Conservation (phyloP, 2,797 vertebrate genomes). For the Sternarchorhynchus goeldii region DNA sequence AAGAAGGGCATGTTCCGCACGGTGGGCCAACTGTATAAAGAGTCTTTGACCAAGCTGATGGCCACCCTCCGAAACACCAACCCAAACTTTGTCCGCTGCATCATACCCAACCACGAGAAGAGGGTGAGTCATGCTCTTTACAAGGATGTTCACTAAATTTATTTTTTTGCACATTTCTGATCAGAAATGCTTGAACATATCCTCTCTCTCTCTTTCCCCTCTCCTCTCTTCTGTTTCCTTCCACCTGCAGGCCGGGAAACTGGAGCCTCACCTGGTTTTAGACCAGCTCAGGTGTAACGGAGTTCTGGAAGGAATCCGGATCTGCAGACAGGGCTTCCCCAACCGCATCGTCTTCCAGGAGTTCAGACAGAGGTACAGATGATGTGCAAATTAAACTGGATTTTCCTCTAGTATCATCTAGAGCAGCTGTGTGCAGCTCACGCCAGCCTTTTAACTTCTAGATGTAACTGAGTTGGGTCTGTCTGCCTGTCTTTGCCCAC, state of each 20-base stretch:
- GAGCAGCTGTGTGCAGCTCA: too few species aligned
- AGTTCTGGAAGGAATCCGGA: slow-evolving; percentile 93
- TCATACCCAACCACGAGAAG: slow-evolving; percentile 98
- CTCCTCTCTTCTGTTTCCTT: slow-evolving; percentile 28
- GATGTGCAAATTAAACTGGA: too few species aligned
- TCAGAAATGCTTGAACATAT: too few species aligned
- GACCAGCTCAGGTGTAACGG: slow-evolving; percentile 96
- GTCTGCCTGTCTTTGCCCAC: slow-evolving; percentile 40
- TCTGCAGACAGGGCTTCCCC: slow-evolving; percentile 98
- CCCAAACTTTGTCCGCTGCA: slow-evolving; percentile 97
- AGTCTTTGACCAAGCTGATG: slow-evolving; percentile 96
- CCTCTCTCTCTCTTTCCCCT: not conserved
- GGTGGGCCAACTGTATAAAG: slow-evolving; percentile 97
- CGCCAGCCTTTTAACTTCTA: not conserved
- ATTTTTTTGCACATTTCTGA: too few species aligned
- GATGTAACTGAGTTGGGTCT: not conserved
- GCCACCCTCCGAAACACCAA: slow-evolving; percentile 97
- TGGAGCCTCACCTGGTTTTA: slow-evolving; percentile 94
- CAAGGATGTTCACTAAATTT: not conserved
- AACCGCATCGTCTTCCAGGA: slow-evolving; percentile 98
- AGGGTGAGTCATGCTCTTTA: slow-evolving; percentile 72
- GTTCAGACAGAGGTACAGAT: slow-evolving; percentile 89
- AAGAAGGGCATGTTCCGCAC: slow-evolving; percentile 99
- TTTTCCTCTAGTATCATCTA: too few species aligned
- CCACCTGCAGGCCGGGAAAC: slow-evolving; percentile 84